Evolutionary conservation across 2,797 vertebrate genomes (phyloP), one percentile per base, ranked within the genome.

Genomic region (Scomberomorus guttatus): DNA sequence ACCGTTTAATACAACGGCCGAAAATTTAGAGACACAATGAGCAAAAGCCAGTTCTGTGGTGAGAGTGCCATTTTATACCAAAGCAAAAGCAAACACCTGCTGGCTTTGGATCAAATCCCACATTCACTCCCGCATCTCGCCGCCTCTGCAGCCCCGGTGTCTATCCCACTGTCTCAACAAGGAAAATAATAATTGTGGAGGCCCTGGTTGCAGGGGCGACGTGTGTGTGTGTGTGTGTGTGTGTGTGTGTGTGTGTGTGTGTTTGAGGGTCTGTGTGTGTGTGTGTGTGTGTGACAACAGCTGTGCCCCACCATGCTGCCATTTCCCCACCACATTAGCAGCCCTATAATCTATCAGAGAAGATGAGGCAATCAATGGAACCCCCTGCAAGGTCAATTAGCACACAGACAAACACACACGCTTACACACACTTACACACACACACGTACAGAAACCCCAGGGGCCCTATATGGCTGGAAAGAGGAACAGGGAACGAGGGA

Each of bases 331-430:
- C 96, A 98, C 98, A 98, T 98, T 98, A 98, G 98, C 96, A 96
- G 95, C 96, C 97, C 97, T 97, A 97, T 98, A 98, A 98, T 99
- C 97, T 98, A 98, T 98, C 96, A 97, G 96, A 96, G 97, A 95
- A 97, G 96, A 98, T 97, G 97, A 98, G 96, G 96, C 97, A 98
- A 98, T 98, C 97, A 97, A 97, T 97, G 96, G 92, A 95, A 87
- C 92, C 92, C 93, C 97, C 96, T 91, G 95, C 97, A 98, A 98
- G 97, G 97, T 98, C 97, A 98, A 98, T 98, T 98, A 97, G 88
- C 82, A 77, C 86, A 82, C 80, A 86, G 74, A 78, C 86, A 84
- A 72, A 78, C 71, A 85, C 82, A 78, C 80, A 85, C 80, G 80
- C 79, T 79, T 64, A 70, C 76, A 79, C 80, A 81, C 77, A 65